phyloP scores from a whole-genome alignment of 2,113 vertebrate genomes.

The Struthidea cinerea region DNA sequence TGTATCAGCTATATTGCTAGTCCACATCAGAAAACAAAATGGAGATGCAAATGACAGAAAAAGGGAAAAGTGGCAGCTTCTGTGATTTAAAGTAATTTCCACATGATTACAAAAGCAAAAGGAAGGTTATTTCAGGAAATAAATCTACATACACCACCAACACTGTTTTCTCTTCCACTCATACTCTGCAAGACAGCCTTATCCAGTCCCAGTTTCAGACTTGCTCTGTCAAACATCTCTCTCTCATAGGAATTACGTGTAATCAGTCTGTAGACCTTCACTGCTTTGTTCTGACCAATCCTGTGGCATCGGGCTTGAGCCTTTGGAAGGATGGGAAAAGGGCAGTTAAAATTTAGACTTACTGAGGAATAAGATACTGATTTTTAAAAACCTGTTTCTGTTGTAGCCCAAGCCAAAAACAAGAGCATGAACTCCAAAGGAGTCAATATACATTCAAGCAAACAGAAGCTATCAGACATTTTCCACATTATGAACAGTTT shows the following conservation, averaged over 20 bases:
- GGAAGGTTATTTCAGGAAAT: background rate
- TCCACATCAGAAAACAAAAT: background rate
- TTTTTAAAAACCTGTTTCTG: background rate
- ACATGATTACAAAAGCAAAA: background rate
- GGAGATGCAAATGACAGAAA: background rate
- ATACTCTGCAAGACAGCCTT: slow-evolving; percentile 98
- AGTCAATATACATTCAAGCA: background rate
- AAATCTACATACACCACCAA: slow-evolving; percentile 85
- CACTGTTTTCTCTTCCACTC: slow-evolving; percentile 93
- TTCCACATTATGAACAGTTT: background rate
- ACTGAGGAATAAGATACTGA: background rate
- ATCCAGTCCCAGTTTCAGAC: slow-evolving; percentile 94
- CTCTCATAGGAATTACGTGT: slow-evolving; percentile 96
- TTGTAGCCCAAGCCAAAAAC: background rate
- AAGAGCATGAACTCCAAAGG: background rate
- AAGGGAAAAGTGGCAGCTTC: background rate
- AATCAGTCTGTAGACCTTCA: slow-evolving; percentile 96
- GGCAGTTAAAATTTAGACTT: background rate
- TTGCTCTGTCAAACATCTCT: slow-evolving; percentile 98
- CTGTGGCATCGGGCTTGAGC: slow-evolving; percentile 97
- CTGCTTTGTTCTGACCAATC: slow-evolving; percentile 97
- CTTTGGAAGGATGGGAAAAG: slow-evolving; percentile 66
- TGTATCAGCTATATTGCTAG: background rate
- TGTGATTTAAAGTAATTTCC: background rate
- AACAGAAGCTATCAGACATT: background rate